phyloP scores from a whole-genome alignment of 2,888 invertebrate species.

The Leptinotarsa haldemani region DNA sequence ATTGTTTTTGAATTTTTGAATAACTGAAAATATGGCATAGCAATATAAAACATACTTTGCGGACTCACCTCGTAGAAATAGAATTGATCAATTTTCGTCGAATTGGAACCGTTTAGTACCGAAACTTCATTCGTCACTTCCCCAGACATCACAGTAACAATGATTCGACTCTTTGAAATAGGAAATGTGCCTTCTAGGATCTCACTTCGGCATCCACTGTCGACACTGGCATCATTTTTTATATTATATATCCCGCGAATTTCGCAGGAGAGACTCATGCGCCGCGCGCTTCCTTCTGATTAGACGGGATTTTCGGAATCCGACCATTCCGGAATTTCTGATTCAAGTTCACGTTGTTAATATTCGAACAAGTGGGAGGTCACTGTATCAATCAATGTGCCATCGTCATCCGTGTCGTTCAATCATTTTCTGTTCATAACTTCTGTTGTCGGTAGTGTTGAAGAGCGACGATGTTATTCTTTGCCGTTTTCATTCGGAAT shows the following conservation, averaged over 20 bases:
- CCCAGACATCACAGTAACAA: slow-evolving; percentile 2
- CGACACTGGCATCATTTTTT: slow-evolving; percentile 27
- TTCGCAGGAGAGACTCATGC: slow-evolving; percentile 26
- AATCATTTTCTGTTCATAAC: background rate
- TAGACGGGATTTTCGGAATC: slow-evolving; percentile 5
- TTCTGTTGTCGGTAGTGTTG: background rate
- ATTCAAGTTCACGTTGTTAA: slow-evolving; percentile 3
- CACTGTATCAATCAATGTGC: background rate
- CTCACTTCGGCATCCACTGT: slow-evolving; percentile 35
- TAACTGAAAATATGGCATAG: no score
- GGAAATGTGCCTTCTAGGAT: slow-evolving; percentile 1
- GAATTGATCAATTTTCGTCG: slow-evolving; percentile 35
- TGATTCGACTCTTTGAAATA: no score
- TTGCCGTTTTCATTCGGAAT: no score
- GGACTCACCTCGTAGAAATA: slow-evolving; percentile 43
- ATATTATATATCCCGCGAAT: slow-evolving; percentile 35
- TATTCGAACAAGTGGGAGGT: slow-evolving; percentile 10
- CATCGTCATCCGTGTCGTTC: background rate
- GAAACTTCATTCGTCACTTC: slow-evolving; percentile 23
- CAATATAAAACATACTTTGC: no score
- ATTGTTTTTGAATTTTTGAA: no score
- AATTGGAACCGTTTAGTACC: slow-evolving; percentile 10
- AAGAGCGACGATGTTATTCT: no score
- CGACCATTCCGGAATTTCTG: slow-evolving; percentile 13
- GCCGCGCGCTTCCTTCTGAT: slow-evolving; percentile 16